Conservation (phyloP, 2,113 vertebrate genomes). For the Apeltes quadracus region DNA sequence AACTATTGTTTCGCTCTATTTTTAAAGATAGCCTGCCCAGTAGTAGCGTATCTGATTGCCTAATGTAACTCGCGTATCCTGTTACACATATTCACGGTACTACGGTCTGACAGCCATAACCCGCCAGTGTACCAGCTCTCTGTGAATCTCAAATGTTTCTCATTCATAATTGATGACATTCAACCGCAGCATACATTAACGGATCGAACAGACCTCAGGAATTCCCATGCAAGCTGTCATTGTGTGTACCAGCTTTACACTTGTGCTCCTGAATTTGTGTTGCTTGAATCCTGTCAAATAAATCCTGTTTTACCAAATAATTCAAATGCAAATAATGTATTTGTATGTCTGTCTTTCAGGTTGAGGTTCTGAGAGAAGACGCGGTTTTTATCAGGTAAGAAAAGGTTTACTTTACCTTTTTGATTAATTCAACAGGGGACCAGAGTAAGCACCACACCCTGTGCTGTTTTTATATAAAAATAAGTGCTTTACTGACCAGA, state of each 20-base stretch:
- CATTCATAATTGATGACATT: constrained; percentile 79
- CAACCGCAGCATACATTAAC: constrained; percentile 77
- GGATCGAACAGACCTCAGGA: constrained; percentile 75
- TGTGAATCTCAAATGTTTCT: constrained; percentile 65
- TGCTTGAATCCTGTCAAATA: background rate
- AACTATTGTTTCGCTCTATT: background rate
- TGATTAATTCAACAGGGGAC: background rate
- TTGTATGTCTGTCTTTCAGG: constrained; percentile 60
- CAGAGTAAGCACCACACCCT: constrained; percentile 1
- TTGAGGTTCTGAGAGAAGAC: constrained; percentile 11
- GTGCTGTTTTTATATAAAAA: constrained; percentile 15
- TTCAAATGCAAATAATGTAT: constrained; percentile 1
- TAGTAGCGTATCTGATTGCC: background rate
- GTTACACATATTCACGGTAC: constrained; percentile 11
- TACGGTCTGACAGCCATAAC: constrained; percentile 7
- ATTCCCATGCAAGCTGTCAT: constrained; percentile 71
- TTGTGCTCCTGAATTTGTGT: constrained; percentile 35
- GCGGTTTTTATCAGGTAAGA: constrained; percentile 58
- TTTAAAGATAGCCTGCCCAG: background rate
- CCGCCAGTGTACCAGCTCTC: constrained; percentile 48
- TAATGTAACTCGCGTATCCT: background rate
- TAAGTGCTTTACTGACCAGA: constrained; percentile 21
- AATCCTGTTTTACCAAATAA: background rate
- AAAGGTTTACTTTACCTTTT: constrained; percentile 24
- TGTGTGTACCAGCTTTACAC: constrained; percentile 56